These are phyloP conservation scores for Apodemus speciosus DNA, from an alignment of 2,113 vertebrate genomes.

Conservation along the genomic window DNA sequence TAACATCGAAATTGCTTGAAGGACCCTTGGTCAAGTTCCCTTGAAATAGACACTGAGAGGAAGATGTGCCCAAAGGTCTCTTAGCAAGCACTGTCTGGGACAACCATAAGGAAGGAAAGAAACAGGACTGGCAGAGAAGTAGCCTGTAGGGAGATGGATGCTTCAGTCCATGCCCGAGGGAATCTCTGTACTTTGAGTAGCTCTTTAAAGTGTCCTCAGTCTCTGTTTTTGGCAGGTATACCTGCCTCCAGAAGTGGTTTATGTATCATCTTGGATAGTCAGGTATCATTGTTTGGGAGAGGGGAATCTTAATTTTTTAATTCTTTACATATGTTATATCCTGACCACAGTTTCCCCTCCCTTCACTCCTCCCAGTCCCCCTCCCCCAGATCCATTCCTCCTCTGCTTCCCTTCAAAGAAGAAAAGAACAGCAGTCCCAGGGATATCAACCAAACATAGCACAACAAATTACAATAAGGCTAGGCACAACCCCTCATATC, in stretches of 20 bases:
- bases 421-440: neutral
- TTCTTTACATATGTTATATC: neutral
- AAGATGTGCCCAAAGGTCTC: neutral
- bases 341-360: neutral
- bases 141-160: neutral
- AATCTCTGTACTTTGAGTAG: neutral
- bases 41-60: neutral
- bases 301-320: neutral
- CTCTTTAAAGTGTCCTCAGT: neutral
- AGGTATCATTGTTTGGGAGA: neutral
- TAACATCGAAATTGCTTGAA: neutral
- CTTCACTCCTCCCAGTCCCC: neutral
- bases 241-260: accelerated
- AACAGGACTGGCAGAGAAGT: neutral
- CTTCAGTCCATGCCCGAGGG: neutral
- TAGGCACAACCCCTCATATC: neutral
- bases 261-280: neutral
- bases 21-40: neutral
- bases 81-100: neutral
- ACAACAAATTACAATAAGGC: neutral
- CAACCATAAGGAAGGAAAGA: neutral
- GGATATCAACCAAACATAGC: neutral
- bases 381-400: neutral
- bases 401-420: neutral
- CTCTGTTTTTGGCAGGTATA: neutral